These are phyloP conservation scores for Euwallacea fornicatus DNA, from an alignment of 1,140 invertebrate genomes.

Conservation along the genomic window DNA sequence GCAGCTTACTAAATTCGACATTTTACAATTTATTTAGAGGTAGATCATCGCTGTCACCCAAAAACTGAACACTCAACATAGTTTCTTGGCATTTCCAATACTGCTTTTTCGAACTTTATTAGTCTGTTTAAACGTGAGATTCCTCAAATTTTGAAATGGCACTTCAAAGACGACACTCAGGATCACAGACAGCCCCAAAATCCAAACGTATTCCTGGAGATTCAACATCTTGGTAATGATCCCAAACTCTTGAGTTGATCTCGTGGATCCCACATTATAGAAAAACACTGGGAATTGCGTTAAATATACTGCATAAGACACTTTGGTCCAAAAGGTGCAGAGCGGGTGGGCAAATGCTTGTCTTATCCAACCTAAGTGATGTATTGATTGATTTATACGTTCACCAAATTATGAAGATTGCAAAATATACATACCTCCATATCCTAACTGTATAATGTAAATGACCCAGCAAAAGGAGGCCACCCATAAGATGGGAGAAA, in stretches of 20 bases:
- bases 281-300: constrained; percentile 64
- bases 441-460: constrained; percentile 39
- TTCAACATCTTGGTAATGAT: constrained; percentile 42
- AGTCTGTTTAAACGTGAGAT: constrained; percentile 18
- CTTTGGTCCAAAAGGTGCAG: constrained; percentile 56
- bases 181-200: constrained; percentile 43
- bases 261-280: constrained; percentile 59
- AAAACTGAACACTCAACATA: neutral
- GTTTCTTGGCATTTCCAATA: neutral
- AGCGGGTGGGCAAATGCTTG: constrained; percentile 54
- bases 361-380: constrained; percentile 50
- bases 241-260: constrained; percentile 55
- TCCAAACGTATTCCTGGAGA: constrained; percentile 42
- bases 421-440: constrained; percentile 35
- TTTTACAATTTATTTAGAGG: neutral
- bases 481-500: constrained; percentile 73
- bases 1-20: neutral
- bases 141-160: constrained; percentile 50
- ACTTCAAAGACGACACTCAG: constrained; percentile 48
- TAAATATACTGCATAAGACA: constrained; percentile 61
- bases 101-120: neutral
- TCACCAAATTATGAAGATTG: neutral
- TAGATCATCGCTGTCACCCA: neutral
- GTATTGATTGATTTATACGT: neutral
- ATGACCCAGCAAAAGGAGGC: constrained; percentile 64